Evolutionary conservation across 2,888 invertebrate species (phyloP), one percentile per base, ranked within the genome.

Genomic region (Ophion obscuratus): DNA sequence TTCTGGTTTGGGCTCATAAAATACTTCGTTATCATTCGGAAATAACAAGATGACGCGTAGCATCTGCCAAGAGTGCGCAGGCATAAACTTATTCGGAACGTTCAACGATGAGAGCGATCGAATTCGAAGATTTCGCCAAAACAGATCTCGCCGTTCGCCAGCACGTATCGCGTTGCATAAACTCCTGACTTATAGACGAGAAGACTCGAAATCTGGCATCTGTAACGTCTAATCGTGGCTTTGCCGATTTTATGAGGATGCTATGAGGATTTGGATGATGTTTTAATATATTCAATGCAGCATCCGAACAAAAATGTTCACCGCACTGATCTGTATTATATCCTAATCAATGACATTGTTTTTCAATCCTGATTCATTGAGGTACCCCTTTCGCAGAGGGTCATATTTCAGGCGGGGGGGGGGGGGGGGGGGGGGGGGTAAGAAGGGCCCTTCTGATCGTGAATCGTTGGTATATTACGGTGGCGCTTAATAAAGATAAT

Each of bases 21-120:
- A 75, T 80, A 59, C 74, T 79, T 79, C 74, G 73, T 84, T 80
- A 80, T 80, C 84, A 80, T 44, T 75, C 64, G 70, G 71, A 84
- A 84, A 80, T 76, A 80, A 84, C 80, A 80, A 80, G 80, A 24
- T 27, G 64, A 76, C 64, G 64, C 27, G 61, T 66, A 59, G 68
- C 75, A 80, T 59, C 84, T 80, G 84, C 80, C 70, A 47, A n/a
- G 9, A 53, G 53, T 17, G 14, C 24, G 20, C 44, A 59, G 40
- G 53, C 11, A 53, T 53, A 74, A 79, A 61, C 53, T 57, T 79
- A 59, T 70, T 47, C n/a, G 57, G n/a, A 4, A 68, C 31, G 40
- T 44, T 67, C 40, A 36, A 47, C 68, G 68, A 44, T 20, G 44
- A 68, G 68, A 47, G 2, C 10, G 20, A 47, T 64, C 62, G 62